Evolutionary conservation across 2,888 invertebrate species (phyloP), one percentile per base, ranked within the genome.

Genomic region (Lobophora halterata): DNA sequence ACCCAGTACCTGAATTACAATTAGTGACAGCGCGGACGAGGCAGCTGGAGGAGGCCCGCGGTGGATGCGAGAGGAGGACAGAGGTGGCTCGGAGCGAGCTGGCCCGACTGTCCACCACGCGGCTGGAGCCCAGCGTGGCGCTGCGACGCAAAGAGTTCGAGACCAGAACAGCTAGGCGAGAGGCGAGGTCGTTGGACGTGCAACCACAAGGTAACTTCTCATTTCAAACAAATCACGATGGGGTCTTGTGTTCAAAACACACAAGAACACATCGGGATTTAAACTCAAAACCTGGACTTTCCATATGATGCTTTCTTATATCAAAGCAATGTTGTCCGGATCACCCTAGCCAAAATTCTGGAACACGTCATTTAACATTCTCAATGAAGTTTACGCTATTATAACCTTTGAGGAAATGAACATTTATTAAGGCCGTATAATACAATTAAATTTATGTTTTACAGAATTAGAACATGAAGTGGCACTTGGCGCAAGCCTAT

Each of bases 41-140:
- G 51, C 93, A 94, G 71, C 92, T 95, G 57, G 94, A 94, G 61
- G 88, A 89, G 55, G 88, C 92, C 10, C 80, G 90, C 1, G 90
- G 90, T 23, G 92, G 92, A 51, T 74, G 90, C 20, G 89, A 89
- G 43, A 89, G 91, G 53, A 88, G 93, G 32, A 93, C 92, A 13
- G 91, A 90, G 58, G 89, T 91, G 29, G 92, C 91, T 52, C 89
- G 90, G 35, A 92, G 93, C 55, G 93, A 93, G 65, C 78, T 93
- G 55, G 89, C 91, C 20, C 75, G 91, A 27, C 74, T 94, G 27
- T 90, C 91, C 42, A 90, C 91, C 60, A 91, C 93, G 61, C 82
- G 90, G 21, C 90, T 92, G 26, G 92, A 92, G 53, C 93, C 93
- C 13, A 93, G 93, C 65, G 94, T 94, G n/a, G 92, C 92, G 32